phyloP scores from a whole-genome alignment of 2,797 vertebrate species.

The Urophycis tenuis region DNA sequence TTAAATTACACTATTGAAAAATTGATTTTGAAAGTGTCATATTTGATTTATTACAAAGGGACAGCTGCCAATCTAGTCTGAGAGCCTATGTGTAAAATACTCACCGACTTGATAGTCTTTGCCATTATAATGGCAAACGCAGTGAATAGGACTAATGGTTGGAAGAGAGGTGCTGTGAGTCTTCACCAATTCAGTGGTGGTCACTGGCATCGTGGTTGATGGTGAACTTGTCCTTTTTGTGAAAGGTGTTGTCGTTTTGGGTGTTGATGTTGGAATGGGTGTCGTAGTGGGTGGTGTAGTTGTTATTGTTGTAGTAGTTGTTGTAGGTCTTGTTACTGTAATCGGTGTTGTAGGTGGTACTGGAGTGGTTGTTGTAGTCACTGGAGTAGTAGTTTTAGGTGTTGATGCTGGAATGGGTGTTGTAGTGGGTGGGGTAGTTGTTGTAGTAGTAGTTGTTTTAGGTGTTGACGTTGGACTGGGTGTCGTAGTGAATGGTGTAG shows the following conservation, averaged over 20 bases:
- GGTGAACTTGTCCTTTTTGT: not conserved
- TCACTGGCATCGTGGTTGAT: not conserved
- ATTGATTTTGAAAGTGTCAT: not conserved
- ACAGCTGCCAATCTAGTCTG: not conserved
- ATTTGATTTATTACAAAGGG: not conserved
- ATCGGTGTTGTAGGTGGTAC: not conserved
- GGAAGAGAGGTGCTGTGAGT: not conserved
- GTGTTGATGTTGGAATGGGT: not conserved
- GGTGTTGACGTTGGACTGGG: too few species aligned
- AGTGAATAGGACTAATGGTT: accelerated
- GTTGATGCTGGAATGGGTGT: not conserved
- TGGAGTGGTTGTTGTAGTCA: not conserved
- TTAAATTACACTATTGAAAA: not conserved
- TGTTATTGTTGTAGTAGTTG: not conserved
- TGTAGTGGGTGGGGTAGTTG: not conserved
- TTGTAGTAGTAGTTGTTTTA: not conserved
- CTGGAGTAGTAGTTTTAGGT: not conserved
- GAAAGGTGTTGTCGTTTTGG: not conserved
- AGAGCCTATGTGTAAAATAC: slow-evolving; percentile 2
- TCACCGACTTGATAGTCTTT: slow-evolving; percentile 16
- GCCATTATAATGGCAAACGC: slow-evolving; percentile 19
- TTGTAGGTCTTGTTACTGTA: slow-evolving; percentile 5
- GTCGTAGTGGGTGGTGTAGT: slow-evolving; percentile 17
- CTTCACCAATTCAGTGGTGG: not conserved
- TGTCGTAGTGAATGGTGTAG: slow-evolving; percentile 6